Conservation (phyloP, 2,113 vertebrate species). For the Ondatra zibethicus region DNA sequence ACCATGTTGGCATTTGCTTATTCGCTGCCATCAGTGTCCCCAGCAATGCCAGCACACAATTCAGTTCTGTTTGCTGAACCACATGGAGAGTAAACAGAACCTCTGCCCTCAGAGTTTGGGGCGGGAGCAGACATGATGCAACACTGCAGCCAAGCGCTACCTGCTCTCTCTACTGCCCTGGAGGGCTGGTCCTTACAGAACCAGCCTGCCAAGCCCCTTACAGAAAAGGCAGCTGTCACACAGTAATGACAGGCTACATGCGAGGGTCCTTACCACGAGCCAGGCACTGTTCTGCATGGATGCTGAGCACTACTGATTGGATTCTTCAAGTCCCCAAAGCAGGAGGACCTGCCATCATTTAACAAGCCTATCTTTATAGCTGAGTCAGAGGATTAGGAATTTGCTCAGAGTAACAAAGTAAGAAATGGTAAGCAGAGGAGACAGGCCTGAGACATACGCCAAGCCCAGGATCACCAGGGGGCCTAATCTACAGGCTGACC, state of each 20-base stretch:
- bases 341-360: not conserved
- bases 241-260: too few relatives aligned
- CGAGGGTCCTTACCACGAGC: not conserved
- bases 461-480: not conserved
- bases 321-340: not conserved
- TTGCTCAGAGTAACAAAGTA: not conserved
- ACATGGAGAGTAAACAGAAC: not conserved
- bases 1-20: not conserved
- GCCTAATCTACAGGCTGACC: not conserved
- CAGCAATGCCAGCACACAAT: not conserved
- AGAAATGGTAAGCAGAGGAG: not conserved
- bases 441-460: not conserved
- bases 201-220: not conserved
- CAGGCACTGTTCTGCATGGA: not conserved
- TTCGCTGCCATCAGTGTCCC: not conserved
- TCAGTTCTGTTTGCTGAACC: not conserved
- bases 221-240: fast-evolving
- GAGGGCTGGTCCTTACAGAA: not conserved
- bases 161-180: not conserved
- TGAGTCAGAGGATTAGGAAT: not conserved
- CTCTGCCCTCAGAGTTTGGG: not conserved
- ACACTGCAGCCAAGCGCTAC: not conserved
- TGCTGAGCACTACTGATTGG: not conserved
- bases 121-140: not conserved
- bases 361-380: not conserved